Evolutionary conservation across 1,140 invertebrate species (phyloP).

Genomic region (Ladona fulva): DNA sequence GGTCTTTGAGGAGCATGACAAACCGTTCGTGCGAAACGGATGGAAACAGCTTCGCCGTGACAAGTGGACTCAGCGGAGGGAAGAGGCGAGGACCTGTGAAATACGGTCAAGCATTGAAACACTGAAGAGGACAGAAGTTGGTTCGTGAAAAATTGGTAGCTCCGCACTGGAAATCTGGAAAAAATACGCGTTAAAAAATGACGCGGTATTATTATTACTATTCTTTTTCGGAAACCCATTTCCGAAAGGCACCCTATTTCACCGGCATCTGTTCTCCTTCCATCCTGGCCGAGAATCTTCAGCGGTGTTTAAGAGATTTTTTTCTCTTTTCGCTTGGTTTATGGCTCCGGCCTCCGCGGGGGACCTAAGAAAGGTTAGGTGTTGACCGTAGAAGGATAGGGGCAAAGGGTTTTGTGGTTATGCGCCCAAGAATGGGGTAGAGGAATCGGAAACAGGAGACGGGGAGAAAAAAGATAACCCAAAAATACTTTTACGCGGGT

Average conservation of each 20-base stretch:
- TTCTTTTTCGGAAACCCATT: too few species aligned
- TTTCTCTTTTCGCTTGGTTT: slow-evolving; percentile 1
- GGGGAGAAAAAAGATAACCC: neutral
- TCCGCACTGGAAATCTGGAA: too few species aligned
- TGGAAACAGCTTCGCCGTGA: neutral
- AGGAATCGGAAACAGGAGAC: neutral
- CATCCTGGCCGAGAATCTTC: too few species aligned
- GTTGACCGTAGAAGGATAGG: neutral
- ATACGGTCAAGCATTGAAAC: too few species aligned
- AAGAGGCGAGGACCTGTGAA: too few species aligned
- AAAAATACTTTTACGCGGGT: neutral
- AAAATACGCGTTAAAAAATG: too few species aligned
- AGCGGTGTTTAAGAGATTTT: neutral
- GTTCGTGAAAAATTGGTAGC: too few species aligned
- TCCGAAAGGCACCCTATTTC: too few species aligned
- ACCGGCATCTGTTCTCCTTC: too few species aligned
- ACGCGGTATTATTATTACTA: too few species aligned
- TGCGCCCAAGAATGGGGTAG: neutral
- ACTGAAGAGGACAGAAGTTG: too few species aligned
- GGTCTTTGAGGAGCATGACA: neutral
- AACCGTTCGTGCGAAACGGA: neutral
- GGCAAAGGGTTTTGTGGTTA: neutral
- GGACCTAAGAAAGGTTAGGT: neutral
- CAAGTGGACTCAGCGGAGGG: too few species aligned
- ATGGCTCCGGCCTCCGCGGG: neutral